A percentile compares a stretch with the other conserved stretches of the same genome.
These are phyloP conservation scores for Oxygymnocypris stewartii DNA, from an alignment of 2,113 vertebrate genomes.

Conservation along the genomic window DNA sequence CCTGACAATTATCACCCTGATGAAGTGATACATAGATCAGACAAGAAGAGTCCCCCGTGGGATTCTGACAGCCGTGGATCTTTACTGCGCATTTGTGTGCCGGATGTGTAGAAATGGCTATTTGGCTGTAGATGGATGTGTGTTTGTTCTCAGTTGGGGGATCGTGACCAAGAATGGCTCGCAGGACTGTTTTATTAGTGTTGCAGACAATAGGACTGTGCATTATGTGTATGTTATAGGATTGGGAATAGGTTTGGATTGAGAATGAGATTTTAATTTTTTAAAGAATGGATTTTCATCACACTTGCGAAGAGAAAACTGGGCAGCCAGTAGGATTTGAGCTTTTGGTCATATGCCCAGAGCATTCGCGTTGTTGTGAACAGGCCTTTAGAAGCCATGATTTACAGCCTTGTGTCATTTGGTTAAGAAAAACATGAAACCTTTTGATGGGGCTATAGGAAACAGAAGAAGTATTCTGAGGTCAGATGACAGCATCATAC, in stretches of 20 bases:
- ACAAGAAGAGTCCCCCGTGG: constrained; percentile 53
- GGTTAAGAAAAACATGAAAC: neutral
- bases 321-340: neutral
- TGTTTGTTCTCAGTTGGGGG: neutral
- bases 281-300: neutral
- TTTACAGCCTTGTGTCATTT: neutral
- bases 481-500: neutral
- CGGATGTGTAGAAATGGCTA: neutral
- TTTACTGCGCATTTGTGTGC: constrained; percentile 29
- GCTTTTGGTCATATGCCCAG: neutral
- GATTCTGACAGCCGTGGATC: constrained; percentile 53
- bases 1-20: constrained; percentile 63
- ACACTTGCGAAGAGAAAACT: neutral
- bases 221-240: neutral
- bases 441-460: neutral
- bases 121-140: neutral
- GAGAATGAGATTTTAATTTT: neutral
- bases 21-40: constrained; percentile 59
- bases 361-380: neutral
- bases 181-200: neutral
- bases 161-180: neutral
- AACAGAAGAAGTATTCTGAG: neutral
- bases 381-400: neutral
- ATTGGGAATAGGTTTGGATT: neutral
- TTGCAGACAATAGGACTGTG: neutral